A percentile compares a stretch with the other conserved stretches of the same genome.
phyloP scores from a whole-genome alignment of 2,113 vertebrate genomes.

The Leuciscus idus region DNA sequence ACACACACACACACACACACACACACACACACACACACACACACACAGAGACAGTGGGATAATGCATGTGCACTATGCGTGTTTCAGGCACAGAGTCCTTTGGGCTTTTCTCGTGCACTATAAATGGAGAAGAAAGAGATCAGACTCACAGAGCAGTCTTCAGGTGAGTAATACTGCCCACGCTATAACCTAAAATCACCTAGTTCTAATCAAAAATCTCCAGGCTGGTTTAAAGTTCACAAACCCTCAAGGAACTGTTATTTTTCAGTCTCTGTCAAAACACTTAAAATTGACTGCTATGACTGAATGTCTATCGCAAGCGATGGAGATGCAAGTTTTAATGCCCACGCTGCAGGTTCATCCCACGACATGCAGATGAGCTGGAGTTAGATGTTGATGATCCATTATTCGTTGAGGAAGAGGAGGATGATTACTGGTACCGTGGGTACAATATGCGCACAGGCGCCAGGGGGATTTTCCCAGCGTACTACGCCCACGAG shows the following conservation, averaged over 20 bases:
- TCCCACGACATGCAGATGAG: constrained; percentile 92
- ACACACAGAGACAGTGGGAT: not conserved
- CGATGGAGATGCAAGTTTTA: constrained; percentile 17
- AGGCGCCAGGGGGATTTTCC: constrained; percentile 92
- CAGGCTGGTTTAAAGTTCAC: not conserved
- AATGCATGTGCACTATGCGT: constrained; percentile 36
- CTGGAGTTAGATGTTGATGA: constrained; percentile 95
- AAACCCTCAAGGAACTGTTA: not conserved
- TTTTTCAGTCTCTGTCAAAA: not conserved
- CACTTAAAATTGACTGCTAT: not conserved
- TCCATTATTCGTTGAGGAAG: constrained; percentile 90
- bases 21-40: not conserved
- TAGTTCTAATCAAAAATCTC: not conserved
- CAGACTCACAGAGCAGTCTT: constrained; percentile 94
- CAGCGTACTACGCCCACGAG: constrained; percentile 93
- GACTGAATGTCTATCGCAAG: constrained; percentile 19
- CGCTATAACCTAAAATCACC: constrained; percentile 36
- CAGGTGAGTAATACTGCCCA: constrained; percentile 67
- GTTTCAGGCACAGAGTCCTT: constrained; percentile 94
- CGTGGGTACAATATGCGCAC: constrained; percentile 97
- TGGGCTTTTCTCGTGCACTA: constrained; percentile 92
- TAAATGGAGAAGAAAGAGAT: constrained; percentile 92
- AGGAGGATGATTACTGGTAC: constrained; percentile 97
- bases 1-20: not conserved
- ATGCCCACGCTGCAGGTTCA: constrained; percentile 80